Base-by-base conservation (phyloP, 2,888 invertebrate genomes). In the Andrena trimmerana region DNA sequence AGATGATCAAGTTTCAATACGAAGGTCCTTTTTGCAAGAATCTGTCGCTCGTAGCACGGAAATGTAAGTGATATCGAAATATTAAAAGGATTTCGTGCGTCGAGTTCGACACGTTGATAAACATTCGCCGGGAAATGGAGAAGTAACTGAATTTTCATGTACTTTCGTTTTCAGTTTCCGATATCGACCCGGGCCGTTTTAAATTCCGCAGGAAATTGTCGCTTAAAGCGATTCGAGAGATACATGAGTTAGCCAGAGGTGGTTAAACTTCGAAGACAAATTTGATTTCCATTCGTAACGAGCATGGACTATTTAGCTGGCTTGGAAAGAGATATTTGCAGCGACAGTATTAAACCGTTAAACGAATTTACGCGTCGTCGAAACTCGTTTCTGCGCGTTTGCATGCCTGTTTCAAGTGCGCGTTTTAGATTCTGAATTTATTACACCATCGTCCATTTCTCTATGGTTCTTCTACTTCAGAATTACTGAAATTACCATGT, bases 241-340 rank as follows among this genome's bases (percentile, higher is more conserved):
- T 16, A 29, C 33, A 13, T 2, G 63, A 50, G 36, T 62, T n/a
- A 48, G 7, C 36, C 29, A 0, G 29, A 16, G 24, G 13, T 20
- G n/a, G 42, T 76, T 57, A 54, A 72, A 31, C 24, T 48, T 70
- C 8, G 13, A 5, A 27, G 16, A 48, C 29, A 63, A 77, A 77
- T 65, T 73, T 33, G 31, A 48, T 57, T 48, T 36, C 31, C 24
- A 50, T 67, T 5, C 33, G 33, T 13, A 60, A 59, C 31, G 13
- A n/a, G n/a, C 3, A 6, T 6, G 48, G 3, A 31, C 4, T 48
- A 29, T 16, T 73, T 29, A 42, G 13, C 20, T 1, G 20, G 6
- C 7, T 6, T 16, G 31, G 20, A 42, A 42, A 36, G 8, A 36
- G 20, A 57, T 42, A 73, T 20, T 54, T 57, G 2, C n/a, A 36